Percentiles rank a stretch among this genome's conserved stretches.
These are phyloP conservation scores for Holothuria glaberrima DNA, from an alignment of 35 echinoderm and acorn worm genomes.

Conservation along the genomic window DNA sequence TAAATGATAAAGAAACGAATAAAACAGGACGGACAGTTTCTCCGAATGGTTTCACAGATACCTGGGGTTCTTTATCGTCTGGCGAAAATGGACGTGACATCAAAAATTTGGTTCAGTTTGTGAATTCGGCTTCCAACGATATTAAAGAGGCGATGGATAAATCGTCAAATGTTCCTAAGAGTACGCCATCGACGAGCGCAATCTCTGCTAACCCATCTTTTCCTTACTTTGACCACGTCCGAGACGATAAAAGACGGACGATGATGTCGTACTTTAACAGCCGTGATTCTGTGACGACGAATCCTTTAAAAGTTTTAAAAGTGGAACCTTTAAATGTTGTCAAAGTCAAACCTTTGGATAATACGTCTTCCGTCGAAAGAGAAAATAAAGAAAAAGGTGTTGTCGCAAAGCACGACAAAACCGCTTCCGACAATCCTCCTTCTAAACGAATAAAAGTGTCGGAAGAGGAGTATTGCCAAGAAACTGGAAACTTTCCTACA, in stretches of 20 bases:
- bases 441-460: background rate
- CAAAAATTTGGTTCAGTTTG: slow-evolving; percentile 61
- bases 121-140: slow-evolving; percentile 72
- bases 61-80: background rate
- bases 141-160: slow-evolving; percentile 69
- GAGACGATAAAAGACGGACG: background rate
- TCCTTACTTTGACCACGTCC: background rate
- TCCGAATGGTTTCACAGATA: too few relatives aligned
- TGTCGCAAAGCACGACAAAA: background rate
- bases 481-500: too few relatives aligned
- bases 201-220: background rate
- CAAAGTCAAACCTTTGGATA: slow-evolving; percentile 31
- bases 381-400: background rate
- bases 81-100: slow-evolving; percentile 53
- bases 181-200: background rate
- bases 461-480: too few relatives aligned
- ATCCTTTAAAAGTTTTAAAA: slow-evolving; percentile 50
- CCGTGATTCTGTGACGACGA: slow-evolving; percentile 14
- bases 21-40: too few relatives aligned
- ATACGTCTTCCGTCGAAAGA: background rate
- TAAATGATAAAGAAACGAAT: too few relatives aligned
- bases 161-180: slow-evolving; percentile 10
- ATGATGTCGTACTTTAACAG: background rate
- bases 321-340: slow-evolving; percentile 57
- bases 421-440: background rate